These are phyloP conservation scores for Hyles vespertilio DNA, from an alignment of 1,140 invertebrate genomes.

Conservation along the genomic window DNA sequence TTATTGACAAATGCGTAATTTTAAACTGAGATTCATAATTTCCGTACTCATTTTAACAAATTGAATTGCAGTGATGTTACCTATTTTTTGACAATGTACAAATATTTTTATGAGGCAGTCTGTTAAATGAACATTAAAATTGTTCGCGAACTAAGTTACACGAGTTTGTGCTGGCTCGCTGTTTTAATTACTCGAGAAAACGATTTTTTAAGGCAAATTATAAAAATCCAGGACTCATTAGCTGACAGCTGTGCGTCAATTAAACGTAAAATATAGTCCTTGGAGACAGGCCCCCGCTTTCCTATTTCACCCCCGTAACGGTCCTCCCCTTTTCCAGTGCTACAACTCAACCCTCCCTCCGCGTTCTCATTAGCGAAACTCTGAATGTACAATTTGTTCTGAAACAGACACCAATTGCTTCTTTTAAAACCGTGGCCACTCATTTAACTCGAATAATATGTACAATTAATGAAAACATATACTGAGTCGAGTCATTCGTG, in stretches of 20 bases:
- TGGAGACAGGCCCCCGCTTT: constrained; percentile 30
- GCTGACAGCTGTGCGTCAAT: constrained; percentile 63
- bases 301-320: constrained; percentile 16
- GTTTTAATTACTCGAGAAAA: constrained; percentile 12
- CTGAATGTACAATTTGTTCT: constrained; percentile 68
- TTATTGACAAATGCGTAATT: too few relatives aligned
- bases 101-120: background rate
- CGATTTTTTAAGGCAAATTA: constrained; percentile 18
- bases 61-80: too few relatives aligned
- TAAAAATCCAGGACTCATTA: constrained; percentile 62
- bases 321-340: constrained; percentile 17
- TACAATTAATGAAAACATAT: background rate
- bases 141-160: constrained; percentile 10
- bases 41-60: too few relatives aligned
- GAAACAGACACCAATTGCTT: constrained; percentile 64
- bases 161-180: constrained; percentile 11
- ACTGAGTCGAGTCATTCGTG: background rate
- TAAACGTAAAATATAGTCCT: constrained; percentile 69
- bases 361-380: constrained; percentile 61
- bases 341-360: constrained; percentile 39
- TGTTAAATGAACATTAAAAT: constrained; percentile 7
- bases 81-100: too few relatives aligned
- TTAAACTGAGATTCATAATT: too few relatives aligned
- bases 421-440: constrained; percentile 56
- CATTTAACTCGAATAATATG: constrained; percentile 33